Base-by-base conservation (phyloP, 2,888 invertebrate species). In the Flabesymbios commensalis region DNA sequence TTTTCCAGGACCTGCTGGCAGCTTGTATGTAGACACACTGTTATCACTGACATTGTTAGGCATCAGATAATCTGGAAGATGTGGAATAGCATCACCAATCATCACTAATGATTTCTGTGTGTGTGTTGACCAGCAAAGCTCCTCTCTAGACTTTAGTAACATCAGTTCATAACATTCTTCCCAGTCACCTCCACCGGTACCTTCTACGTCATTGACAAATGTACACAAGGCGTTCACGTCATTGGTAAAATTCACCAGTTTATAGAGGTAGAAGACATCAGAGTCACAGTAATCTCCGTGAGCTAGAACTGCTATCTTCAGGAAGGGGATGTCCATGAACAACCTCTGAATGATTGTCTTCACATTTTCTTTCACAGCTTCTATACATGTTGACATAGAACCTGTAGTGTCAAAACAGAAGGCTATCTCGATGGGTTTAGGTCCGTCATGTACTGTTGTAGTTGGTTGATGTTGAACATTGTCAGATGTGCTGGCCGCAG, bases 201-300 rank as follows among this genome's bases (percentile, higher is more conserved):
- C 72, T 19, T 67, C 71, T 5, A 72, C 71, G 26, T 68, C 65
- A 14, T 68, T 65, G 31, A 77, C 73, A 60, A 79, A 78, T 14
- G 66, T 56, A 45, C 72, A 72, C 22, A 79, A 66, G 14, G 74
- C 69, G 5, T 45, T 58, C 10, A 74, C 67, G 61, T 75, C 71
- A 31, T 64, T 69, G 14, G 75, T 73, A 22, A 79, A 70, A 54
- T 79, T 76, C 1, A 75, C 58, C 29, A 71, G 68, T 59, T 77
- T 73, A 36, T 77, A 77, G 42, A 78, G 68, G 60, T 79, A 79
- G 39, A 22, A 28, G n/a, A n/a, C n/a, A 47, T 72, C 72, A 10
- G 69, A 64, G 65, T 79, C 79, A 51, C 77, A 77, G 63, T 79
- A 80, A 62, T 79, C 79, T 0, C 80, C 80, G 52, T 80, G 80